These are phyloP conservation scores for Chionoecetes opilio DNA, from an alignment of 1,140 invertebrate species.

Conservation along the genomic window DNA sequence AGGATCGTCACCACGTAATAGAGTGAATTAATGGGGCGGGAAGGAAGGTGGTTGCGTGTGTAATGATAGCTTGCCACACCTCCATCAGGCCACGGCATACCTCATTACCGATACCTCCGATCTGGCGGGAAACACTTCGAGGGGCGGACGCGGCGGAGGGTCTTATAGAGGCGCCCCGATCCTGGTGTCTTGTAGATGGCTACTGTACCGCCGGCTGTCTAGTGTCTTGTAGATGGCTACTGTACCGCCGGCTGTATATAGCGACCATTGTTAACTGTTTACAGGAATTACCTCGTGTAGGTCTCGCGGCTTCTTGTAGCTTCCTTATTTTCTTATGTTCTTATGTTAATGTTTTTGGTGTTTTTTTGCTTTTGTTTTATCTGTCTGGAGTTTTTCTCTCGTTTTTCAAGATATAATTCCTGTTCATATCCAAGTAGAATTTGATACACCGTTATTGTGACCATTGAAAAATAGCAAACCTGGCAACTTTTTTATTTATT, in stretches of 20 bases:
- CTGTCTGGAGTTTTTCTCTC: too few species aligned
- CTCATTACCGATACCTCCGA: slow-evolving; percentile 29
- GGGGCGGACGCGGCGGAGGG: neutral
- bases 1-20: slow-evolving; percentile 19
- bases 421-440: too few species aligned
- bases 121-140: neutral
- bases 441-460: too few species aligned
- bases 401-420: too few species aligned
- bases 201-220: neutral
- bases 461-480: too few species aligned
- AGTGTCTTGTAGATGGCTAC: neutral
- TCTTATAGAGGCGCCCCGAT: neutral
- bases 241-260: neutral
- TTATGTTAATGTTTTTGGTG: too few species aligned
- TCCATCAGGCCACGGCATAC: neutral
- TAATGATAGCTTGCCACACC: slow-evolving; percentile 37
- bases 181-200: neutral
- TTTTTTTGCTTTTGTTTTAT: too few species aligned
- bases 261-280: too few species aligned
- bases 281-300: too few species aligned
- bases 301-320: too few species aligned
- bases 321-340: too few species aligned
- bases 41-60: slow-evolving; percentile 28
- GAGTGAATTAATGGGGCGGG: neutral
- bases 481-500: too few species aligned